Evolutionary conservation across 2,888 invertebrate genomes (phyloP), one percentile per base, ranked within the genome.

Genomic region (Sicus ferrugineus): DNA sequence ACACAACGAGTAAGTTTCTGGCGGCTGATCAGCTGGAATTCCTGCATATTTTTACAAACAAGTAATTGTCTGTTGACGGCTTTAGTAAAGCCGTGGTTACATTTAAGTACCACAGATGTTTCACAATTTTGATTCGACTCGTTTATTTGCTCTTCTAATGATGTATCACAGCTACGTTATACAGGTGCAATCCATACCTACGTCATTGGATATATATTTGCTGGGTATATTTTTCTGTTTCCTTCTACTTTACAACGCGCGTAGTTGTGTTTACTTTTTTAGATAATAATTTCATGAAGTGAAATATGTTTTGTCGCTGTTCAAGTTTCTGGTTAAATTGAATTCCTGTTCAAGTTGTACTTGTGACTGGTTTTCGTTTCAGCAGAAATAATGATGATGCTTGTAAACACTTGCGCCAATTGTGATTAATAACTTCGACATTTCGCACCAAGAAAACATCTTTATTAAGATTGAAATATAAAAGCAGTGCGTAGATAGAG

Each of bases 361-460:
- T 59, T 14, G 30, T 30, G n/a, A 7, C 61, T 38, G 30, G 19
- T 19, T 34, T 61, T 61, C 4, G 38, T 23, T 34, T 5, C 3
- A 3, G 28, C 34, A 58, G 30, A 19, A 16, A 19, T 42, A 42
- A 42, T 4, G 4, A n/a, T 42, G 42, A 42, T 42, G 42, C 14
- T 38, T 42, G 7, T 21, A 19, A 21, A 14, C n/a, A 46, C 28
- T 26, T 42, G 42, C 5, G n/a, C 11, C 3, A 11, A 19, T 61
- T 26, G 11, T 63, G 62, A 63, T 42, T 63, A 63, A 63, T 23
- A 21, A 6, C 46, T 46, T 63, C 46, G 62, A 46, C 30, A 63
- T 63, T 63, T 63, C 62, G 46, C 46, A 21, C 19, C 21, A n/a
- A 21, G 21, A 2, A 42, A 42, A 42, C 2, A n/a, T 16, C n/a